Conservation (phyloP, 2,797 vertebrate species). For the Trachops cirrhosus region DNA sequence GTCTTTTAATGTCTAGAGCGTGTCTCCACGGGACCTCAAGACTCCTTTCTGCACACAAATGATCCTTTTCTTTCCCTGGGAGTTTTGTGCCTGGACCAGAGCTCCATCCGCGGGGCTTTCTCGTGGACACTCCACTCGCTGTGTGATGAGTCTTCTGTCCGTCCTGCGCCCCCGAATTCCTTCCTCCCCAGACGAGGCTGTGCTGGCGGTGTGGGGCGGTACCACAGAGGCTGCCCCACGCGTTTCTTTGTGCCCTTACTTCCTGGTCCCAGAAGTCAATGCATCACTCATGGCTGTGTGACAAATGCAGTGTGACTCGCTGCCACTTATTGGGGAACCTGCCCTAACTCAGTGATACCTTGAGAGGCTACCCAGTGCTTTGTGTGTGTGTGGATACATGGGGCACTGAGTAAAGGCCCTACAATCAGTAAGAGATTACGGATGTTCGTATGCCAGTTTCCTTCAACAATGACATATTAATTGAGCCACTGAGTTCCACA, state of each 20-base stretch:
- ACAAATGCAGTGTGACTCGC: not conserved
- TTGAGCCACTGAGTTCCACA: not conserved
- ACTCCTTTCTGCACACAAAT: not conserved
- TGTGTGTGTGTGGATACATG: fast-evolving
- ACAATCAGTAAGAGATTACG: not conserved
- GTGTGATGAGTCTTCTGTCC: not conserved
- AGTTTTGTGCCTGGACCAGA: not conserved
- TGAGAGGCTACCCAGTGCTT: not conserved
- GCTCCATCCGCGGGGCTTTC: not conserved
- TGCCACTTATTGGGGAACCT: not conserved
- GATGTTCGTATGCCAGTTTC: not conserved
- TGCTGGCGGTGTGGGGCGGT: fast-evolving
- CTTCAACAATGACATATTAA: not conserved
- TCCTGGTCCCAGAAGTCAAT: not conserved
- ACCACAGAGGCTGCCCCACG: fast-evolving
- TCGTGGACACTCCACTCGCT: fast-evolving
- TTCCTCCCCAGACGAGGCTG: not conserved
- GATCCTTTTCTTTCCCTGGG: not conserved
- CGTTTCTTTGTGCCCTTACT: not conserved
- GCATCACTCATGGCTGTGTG: fast-evolving
- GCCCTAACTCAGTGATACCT: not conserved
- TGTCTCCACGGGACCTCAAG: slow-evolving; percentile 44
- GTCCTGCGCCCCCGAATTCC: not conserved
- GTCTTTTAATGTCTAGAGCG: slow-evolving; percentile 43
- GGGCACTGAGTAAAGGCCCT: not conserved